Evolutionary conservation across 2,113 vertebrate genomes (phyloP), one percentile per base, ranked within the genome.

Genomic region (Burhinus oedicnemus): DNA sequence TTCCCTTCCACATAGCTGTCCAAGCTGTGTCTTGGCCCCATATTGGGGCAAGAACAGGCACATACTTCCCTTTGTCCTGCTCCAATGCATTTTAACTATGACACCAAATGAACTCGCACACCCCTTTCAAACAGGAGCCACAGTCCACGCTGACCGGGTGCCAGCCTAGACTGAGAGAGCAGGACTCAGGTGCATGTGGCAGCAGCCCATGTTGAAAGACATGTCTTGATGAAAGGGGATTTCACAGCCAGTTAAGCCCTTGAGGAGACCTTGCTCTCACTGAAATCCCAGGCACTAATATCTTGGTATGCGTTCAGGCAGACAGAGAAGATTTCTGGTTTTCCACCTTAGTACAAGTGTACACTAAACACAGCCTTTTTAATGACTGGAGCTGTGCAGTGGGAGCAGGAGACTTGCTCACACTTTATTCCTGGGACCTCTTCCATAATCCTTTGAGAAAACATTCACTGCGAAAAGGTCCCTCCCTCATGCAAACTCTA

Each of bases 91-190:
- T 75, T 49, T 70, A 47, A 23, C 22, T 58, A 15, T 29, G 54
- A 57, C 60, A 57, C 22, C 54, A 71, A 52, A 58, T 26, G 34
- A 58, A 66, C 11, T 36, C 19, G 22, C 34, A 52, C 14, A 6
- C 4, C 2, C 4, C 30, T 68, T 69, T 83, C 81, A 81, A 66
- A 61, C 7, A 1, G 2, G 22, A 70, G 38, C 34, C 8, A 44
- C 12, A 32, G 26, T 71, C 71, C 44, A 54, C 0, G 0, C 17
- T 72, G 47, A 65, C 4, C 2, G 0, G 14, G 8, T 71, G 26
- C 32, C 40, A 66, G 64, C 19, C 16, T 26, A 61, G 32, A 12
- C 27, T 21, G 52, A n/a, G 70, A 66, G 45, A 72, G 36, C 21
- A 47, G 52, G 34, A 58, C 52, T 72, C 7, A 4, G 40, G 1